phyloP scores from a whole-genome alignment of 2,888 invertebrate genomes.

The Rhingia rostrata region DNA sequence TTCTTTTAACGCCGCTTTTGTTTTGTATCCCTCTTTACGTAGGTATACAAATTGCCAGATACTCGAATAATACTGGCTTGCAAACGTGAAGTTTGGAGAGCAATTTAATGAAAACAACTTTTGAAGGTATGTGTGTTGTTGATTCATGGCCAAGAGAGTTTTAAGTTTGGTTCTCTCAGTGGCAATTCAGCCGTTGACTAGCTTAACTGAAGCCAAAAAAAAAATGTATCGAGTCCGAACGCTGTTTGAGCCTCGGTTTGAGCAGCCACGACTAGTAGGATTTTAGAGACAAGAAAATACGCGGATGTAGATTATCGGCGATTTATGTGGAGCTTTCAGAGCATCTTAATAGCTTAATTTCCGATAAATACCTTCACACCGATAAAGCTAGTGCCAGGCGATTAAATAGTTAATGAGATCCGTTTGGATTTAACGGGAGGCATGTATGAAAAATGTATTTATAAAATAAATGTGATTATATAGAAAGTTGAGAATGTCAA shows the following conservation, averaged over 20 bases:
- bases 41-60: slow-evolving; percentile 22
- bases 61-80: not conserved
- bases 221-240: not conserved
- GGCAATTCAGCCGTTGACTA: slow-evolving; percentile 34
- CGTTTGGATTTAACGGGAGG: not conserved
- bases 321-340: slow-evolving; percentile 11
- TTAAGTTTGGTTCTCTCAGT: slow-evolving; percentile 23
- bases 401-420: not conserved
- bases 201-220: too few species aligned
- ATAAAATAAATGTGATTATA: too few species aligned
- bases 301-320: slow-evolving; percentile 2
- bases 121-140: not conserved
- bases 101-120: slow-evolving; percentile 5
- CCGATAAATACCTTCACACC: not conserved
- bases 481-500: too few species aligned
- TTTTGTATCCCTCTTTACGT: slow-evolving; percentile 55
- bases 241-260: slow-evolving; percentile 17
- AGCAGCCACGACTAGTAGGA: slow-evolving; percentile 1
- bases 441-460: too few species aligned
- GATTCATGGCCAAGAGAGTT: slow-evolving; percentile 45
- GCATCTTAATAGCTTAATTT: not conserved
- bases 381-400: not conserved
- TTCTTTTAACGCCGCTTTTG: slow-evolving; percentile 44
- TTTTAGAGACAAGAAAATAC: slow-evolving; percentile 6
- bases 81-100: not conserved